phyloP scores from a whole-genome alignment of 2,113 vertebrate species.

The Pelvicachromis taeniatus region DNA sequence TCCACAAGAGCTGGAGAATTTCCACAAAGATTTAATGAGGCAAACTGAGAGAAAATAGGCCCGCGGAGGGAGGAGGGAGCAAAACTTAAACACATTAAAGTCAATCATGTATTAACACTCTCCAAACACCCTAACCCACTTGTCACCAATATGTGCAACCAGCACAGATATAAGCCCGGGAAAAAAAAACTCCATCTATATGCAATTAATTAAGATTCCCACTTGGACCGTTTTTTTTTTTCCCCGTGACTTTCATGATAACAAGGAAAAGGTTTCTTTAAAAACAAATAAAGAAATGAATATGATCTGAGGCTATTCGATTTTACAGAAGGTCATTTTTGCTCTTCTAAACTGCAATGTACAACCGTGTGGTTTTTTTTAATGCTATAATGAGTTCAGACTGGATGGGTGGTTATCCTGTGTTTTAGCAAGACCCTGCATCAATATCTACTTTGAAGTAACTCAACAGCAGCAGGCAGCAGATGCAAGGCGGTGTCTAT shows the following conservation, averaged over 20 bases:
- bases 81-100: constrained; percentile 47
- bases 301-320: constrained; percentile 43
- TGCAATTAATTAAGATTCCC: constrained; percentile 33
- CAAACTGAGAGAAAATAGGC: constrained; percentile 24
- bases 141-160: constrained; percentile 2
- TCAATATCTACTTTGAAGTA: constrained; percentile 53
- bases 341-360: constrained; percentile 17
- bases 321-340: constrained; percentile 21
- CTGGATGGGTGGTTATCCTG: not conserved
- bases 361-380: constrained; percentile 17
- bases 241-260: constrained; percentile 3
- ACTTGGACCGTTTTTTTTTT: not conserved
- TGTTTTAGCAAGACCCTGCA: constrained; percentile 16
- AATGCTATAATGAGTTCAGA: constrained; percentile 62
- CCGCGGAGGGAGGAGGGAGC: not conserved
- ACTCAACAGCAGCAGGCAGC: constrained; percentile 47
- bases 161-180: not conserved
- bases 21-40: constrained; percentile 60
- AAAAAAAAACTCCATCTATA: not conserved
- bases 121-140: constrained; percentile 7
- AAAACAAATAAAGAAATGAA: constrained; percentile 4
- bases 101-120: constrained; percentile 42
- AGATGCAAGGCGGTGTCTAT: constrained; percentile 60
- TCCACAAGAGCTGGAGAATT: constrained; percentile 34
- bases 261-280: not conserved